Evolutionary conservation across 1,140 invertebrate genomes (phyloP).

Genomic region (Drosophila parabipectinata): DNA sequence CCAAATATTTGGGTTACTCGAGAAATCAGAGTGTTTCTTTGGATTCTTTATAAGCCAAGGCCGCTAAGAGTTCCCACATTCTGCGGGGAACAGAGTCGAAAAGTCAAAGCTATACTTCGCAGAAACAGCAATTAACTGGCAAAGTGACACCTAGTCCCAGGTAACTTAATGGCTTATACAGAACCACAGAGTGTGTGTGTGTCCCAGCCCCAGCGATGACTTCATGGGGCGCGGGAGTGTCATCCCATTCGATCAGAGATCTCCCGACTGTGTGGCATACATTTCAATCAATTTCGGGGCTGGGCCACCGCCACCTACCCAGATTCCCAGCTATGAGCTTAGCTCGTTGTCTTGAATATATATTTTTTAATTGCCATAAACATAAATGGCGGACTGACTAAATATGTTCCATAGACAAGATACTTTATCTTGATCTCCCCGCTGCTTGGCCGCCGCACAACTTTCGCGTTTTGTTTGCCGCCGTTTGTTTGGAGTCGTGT

Average conservation of each 20-base stretch:
- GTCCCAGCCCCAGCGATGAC: not conserved
- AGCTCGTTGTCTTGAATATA: conserved; percentile 3
- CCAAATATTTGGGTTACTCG: conserved; percentile 1
- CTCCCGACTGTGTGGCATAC: conserved; percentile 22
- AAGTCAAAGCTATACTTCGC: not conserved
- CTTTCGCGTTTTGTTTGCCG: conserved; percentile 55
- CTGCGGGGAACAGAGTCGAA: not conserved
- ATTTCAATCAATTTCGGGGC: conserved; percentile 45
- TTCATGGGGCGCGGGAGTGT: conserved; percentile 16
- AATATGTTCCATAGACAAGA: conserved; percentile 33
- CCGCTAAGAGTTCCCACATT: not conserved
- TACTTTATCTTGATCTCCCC: conserved; percentile 26
- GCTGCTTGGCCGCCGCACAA: conserved; percentile 15
- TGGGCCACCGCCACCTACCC: not conserved
- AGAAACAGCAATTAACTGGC: not conserved
- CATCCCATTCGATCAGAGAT: conserved; percentile 27
- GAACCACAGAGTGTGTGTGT: not conserved
- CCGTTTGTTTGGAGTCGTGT: conserved; percentile 44
- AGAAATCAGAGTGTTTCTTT: not conserved
- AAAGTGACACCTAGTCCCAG: conserved; percentile 12
- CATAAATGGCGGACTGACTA: conserved; percentile 50
- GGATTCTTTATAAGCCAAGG: not conserved
- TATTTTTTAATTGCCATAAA: conserved; percentile 49
- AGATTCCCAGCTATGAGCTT: conserved; percentile 36
- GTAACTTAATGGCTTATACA: not conserved